Percentiles rank a stretch among this genome's conserved stretches.
Evolutionary conservation across 2,797 vertebrate genomes (phyloP).

Genomic region (Hypotaenidia philippensis): DNA sequence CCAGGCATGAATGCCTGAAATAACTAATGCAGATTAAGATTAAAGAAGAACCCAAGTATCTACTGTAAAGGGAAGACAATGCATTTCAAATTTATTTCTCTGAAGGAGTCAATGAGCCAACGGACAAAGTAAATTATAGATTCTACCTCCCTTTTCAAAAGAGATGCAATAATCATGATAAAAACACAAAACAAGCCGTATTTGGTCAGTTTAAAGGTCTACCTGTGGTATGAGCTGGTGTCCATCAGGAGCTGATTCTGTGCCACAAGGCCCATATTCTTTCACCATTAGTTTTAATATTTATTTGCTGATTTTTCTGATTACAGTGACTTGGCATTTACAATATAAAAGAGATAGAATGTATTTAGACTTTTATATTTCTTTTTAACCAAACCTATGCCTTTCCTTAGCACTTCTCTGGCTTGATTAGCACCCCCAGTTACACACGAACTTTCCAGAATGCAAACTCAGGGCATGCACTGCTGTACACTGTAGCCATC

Average conservation of each 20-base stretch:
- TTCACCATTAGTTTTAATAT: not conserved
- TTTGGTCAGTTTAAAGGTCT: not conserved
- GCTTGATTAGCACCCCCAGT: not conserved
- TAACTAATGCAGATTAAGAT: not conserved
- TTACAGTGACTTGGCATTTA: not conserved
- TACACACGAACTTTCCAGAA: not conserved
- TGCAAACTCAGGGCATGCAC: not conserved
- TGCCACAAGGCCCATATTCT: not conserved
- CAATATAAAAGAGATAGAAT: not conserved
- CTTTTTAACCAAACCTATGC: not conserved
- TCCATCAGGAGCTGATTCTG: not conserved
- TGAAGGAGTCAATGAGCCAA: not conserved
- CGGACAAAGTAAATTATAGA: not conserved
- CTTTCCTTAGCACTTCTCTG: not conserved
- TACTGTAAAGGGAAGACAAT: slow-evolving; percentile 1
- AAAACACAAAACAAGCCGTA: not conserved
- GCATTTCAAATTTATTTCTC: slow-evolving; percentile 1
- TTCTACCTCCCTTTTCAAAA: not conserved
- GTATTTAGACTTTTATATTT: not conserved
- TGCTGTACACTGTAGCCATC: not conserved
- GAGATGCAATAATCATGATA: not conserved
- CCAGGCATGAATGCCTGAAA: not conserved
- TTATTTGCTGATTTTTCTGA: not conserved
- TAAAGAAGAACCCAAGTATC: not conserved
- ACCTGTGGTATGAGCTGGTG: fast-evolving